Evolutionary conservation across 2,888 invertebrate species (phyloP).

Genomic region (Drosophila fulvimacula): DNA sequence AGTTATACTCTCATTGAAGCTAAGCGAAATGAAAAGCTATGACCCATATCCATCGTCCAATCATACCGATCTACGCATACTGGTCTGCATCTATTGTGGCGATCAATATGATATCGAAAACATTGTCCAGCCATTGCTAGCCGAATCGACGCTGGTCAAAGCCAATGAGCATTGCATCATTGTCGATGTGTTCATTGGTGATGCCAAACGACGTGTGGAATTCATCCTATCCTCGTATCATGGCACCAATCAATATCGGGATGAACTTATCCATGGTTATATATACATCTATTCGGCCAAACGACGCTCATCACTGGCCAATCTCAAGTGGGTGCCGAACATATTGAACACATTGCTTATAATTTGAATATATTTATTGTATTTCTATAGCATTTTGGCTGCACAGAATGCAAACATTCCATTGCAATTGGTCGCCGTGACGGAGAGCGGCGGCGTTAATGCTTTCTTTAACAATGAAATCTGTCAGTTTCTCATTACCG

Average conservation of each 20-base stretch:
- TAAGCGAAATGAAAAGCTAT: constrained; percentile 84
- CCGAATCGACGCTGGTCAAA: constrained; percentile 90
- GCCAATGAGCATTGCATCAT: constrained; percentile 91
- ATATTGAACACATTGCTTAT: neutral
- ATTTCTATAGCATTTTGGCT: constrained; percentile 91
- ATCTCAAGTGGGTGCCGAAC: constrained; percentile 89
- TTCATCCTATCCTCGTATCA: constrained; percentile 97
- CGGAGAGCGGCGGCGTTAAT: constrained; percentile 94
- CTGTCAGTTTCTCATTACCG: constrained; percentile 95
- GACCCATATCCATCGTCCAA: constrained; percentile 83
- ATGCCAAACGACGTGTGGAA: constrained; percentile 94
- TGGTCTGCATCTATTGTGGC: constrained; percentile 98
- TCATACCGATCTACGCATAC: constrained; percentile 88
- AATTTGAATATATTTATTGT: neutral
- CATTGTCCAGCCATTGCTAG: constrained; percentile 93
- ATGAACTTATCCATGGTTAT: constrained; percentile 97
- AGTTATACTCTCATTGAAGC: constrained; percentile 83
- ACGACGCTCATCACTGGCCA: constrained; percentile 96
- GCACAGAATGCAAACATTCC: constrained; percentile 96
- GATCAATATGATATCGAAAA: constrained; percentile 96
- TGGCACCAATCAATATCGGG: constrained; percentile 95
- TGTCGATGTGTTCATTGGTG: constrained; percentile 95
- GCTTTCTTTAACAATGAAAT: constrained; percentile 96
- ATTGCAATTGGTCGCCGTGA: constrained; percentile 96
- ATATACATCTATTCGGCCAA: constrained; percentile 97